phyloP scores from a whole-genome alignment of 2,888 invertebrate genomes.

The Eurytoma californica region DNA sequence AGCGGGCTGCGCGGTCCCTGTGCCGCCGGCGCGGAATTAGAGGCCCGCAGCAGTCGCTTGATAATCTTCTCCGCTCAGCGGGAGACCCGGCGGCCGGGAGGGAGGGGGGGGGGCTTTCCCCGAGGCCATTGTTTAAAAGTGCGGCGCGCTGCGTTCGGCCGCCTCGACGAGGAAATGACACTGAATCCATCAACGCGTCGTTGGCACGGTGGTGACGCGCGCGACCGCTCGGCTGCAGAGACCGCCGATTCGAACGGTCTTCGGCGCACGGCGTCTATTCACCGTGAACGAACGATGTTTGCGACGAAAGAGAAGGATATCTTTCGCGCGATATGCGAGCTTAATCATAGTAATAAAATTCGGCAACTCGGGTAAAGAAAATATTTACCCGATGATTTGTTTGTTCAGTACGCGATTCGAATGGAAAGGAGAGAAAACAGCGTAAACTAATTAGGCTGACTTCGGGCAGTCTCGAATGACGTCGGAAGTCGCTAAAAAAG shows the following conservation, averaged over 20 bases:
- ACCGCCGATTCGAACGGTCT: not conserved
- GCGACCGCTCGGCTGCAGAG: not conserved
- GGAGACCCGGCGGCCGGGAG: not conserved
- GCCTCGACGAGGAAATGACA: conserved; percentile 27
- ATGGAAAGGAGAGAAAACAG: too few relatives aligned
- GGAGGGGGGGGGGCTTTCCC: too few relatives aligned
- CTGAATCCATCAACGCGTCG: conserved; percentile 11
- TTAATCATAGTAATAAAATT: too few relatives aligned
- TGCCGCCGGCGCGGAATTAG: not conserved
- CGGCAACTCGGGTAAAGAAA: too few relatives aligned
- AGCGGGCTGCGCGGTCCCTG: not conserved
- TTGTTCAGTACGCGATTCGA: not conserved
- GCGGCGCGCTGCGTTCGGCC: conserved; percentile 7
- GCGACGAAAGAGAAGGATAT: not conserved
- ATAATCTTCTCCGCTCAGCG: conserved; percentile 45
- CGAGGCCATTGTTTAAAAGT: conserved; percentile 26
- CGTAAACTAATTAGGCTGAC: too few relatives aligned
- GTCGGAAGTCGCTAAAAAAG: not conserved
- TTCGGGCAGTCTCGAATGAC: not conserved
- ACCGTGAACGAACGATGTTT: not conserved
- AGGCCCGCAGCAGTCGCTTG: conserved; percentile 6
- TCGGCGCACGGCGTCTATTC: not conserved
- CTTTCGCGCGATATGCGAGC: not conserved
- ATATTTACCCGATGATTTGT: too few relatives aligned
- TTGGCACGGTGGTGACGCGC: not conserved